A percentile compares a stretch with the other conserved stretches of the same genome.
These are phyloP conservation scores for Clupea harengus DNA, from an alignment of 2,113 vertebrate genomes.

Conservation along the genomic window DNA sequence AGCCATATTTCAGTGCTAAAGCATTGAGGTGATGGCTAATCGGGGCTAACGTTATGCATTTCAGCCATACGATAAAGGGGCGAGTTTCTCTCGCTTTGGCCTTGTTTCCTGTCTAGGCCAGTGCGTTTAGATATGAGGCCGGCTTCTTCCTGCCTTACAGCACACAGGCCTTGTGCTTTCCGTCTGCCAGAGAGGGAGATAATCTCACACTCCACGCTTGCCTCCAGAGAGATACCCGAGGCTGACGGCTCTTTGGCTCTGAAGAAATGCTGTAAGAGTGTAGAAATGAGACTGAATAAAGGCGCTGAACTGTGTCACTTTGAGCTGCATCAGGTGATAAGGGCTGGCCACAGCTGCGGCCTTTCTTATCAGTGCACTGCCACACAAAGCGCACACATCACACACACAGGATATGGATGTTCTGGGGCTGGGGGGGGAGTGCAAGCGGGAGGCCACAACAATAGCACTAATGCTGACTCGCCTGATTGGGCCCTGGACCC, in stretches of 20 bases:
- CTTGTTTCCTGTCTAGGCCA: neutral
- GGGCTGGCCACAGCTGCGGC: neutral
- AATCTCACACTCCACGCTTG: neutral
- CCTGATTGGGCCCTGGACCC: neutral
- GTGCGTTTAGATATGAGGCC: neutral
- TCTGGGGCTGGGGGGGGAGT: too few relatives aligned
- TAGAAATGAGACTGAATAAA: neutral
- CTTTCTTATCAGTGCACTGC: neutral
- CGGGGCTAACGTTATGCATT: neutral
- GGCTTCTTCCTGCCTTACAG: neutral
- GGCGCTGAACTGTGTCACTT: neutral
- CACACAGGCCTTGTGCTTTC: neutral
- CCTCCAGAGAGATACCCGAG: neutral
- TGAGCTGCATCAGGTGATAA: neutral
- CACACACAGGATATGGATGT: neutral
- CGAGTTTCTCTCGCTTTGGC: neutral
- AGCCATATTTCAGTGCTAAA: neutral
- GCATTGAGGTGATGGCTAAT: neutral
- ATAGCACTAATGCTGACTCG: constrained; percentile 10
- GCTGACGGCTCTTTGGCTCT: neutral
- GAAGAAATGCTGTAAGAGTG: neutral
- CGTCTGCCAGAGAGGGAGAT: neutral
- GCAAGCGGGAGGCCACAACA: neutral
- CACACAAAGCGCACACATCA: neutral
- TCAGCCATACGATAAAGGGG: neutral